phyloP scores from a whole-genome alignment of 2,113 vertebrate species.

The Sapajus apella region DNA sequence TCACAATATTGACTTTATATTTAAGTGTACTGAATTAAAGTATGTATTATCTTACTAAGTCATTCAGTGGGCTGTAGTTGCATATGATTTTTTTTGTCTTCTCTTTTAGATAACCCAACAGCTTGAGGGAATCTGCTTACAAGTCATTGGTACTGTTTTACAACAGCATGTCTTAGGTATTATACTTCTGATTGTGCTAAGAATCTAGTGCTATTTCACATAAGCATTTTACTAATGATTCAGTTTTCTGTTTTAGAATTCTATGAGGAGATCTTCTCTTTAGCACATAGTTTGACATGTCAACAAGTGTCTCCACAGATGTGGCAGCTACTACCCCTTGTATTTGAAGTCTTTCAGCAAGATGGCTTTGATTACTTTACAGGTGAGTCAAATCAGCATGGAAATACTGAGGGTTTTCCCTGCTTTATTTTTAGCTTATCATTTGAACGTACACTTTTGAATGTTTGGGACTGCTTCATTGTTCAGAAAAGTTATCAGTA shows the following conservation, averaged over 20 bases:
- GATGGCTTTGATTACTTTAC: slow-evolving; percentile 98
- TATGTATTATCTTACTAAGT: not conserved
- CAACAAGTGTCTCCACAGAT: slow-evolving; percentile 98
- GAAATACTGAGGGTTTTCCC: not conserved
- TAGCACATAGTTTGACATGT: slow-evolving; percentile 98
- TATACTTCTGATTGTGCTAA: slow-evolving; percentile 13
- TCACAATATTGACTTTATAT: not conserved
- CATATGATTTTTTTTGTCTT: not conserved
- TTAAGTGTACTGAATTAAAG: not conserved
- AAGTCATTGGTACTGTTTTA: slow-evolving; percentile 98
- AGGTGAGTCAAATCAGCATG: slow-evolving; percentile 77
- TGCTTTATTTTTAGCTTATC: not conserved
- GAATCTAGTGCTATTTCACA: not conserved
- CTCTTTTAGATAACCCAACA: slow-evolving; percentile 95
- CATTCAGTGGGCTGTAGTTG: slow-evolving; percentile 19
- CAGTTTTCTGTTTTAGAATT: slow-evolving; percentile 89
- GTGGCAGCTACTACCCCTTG: slow-evolving; percentile 98
- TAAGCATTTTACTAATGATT: slow-evolving; percentile 35
- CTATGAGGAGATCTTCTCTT: slow-evolving; percentile 98
- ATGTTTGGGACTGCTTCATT: not conserved
- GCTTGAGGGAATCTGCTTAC: slow-evolving; percentile 98
- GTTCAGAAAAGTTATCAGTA: not conserved
- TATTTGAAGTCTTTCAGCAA: slow-evolving; percentile 99
- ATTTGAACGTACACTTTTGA: not conserved
- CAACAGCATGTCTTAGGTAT: slow-evolving; percentile 98